Percentiles rank a stretch among this genome's conserved stretches.
Evolutionary conservation across 1,140 invertebrate species (phyloP).

Genomic region (Tenebrio molitor): DNA sequence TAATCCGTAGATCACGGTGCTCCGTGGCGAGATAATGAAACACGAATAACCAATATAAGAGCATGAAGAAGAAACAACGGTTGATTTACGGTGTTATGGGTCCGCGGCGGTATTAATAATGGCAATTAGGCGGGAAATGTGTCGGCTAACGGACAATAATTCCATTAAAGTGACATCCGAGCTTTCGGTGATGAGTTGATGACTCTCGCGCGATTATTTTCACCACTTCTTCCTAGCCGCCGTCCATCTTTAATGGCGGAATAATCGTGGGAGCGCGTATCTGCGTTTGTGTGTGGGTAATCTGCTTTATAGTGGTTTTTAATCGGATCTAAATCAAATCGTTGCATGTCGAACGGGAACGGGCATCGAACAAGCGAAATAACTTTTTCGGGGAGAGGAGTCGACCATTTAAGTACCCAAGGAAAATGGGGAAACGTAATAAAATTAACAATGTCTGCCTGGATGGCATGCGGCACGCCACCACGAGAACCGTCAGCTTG

Average conservation of each 20-base stretch:
- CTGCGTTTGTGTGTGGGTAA: neutral
- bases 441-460: slow-evolving; percentile 31
- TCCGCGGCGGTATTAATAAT: slow-evolving; percentile 4
- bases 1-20: slow-evolving; percentile 13
- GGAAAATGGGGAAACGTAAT: slow-evolving; percentile 29
- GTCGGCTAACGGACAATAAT: slow-evolving; percentile 10
- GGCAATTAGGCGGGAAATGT: slow-evolving; percentile 15
- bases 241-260: slow-evolving; percentile 21
- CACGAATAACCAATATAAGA: slow-evolving; percentile 28
- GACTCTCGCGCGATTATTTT: slow-evolving; percentile 1
- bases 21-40: neutral
- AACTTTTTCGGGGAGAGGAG: neutral
- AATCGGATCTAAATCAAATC: slow-evolving; percentile 37
- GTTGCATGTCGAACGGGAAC: slow-evolving; percentile 25
- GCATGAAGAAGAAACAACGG: neutral
- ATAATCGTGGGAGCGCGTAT: slow-evolving; percentile 23
- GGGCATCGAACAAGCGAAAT: slow-evolving; percentile 17
- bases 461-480: slow-evolving; percentile 27
- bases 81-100: neutral
- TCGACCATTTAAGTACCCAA: slow-evolving; percentile 16
- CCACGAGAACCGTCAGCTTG: slow-evolving; percentile 1
- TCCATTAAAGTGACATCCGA: slow-evolving; percentile 22
- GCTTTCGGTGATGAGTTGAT: slow-evolving; percentile 22
- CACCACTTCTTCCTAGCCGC: slow-evolving; percentile 1
- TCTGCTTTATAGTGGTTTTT: slow-evolving; percentile 9